Percentiles rank a stretch among this genome's conserved stretches.
These are phyloP conservation scores for Argyrosomus japonicus DNA, from an alignment of 2,113 vertebrate species.

Conservation along the genomic window DNA sequence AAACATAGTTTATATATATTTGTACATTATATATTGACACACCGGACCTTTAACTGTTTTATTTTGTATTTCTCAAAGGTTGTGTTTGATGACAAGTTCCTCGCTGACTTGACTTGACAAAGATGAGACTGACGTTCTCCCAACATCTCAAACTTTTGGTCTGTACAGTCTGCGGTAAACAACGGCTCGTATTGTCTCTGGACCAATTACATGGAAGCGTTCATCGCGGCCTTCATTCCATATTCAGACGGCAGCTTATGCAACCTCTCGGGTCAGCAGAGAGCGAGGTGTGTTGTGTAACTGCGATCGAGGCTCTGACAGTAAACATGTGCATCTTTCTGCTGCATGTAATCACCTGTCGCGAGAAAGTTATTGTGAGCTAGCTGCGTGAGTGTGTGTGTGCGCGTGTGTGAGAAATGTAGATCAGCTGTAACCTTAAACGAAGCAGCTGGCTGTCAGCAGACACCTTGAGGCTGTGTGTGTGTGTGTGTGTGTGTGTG, in stretches of 20 bases:
- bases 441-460: conserved; percentile 70
- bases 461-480: conserved; percentile 64
- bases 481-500: conserved; percentile 17
- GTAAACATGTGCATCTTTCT: conserved; percentile 54
- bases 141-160: no score
- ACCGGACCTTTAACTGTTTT: no score
- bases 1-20: no score
- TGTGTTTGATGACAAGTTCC: no score
- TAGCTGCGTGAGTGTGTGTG: conserved; percentile 19
- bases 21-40: no score
- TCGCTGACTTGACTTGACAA: no score
- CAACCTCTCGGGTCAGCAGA: conserved; percentile 58
- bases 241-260: conserved; percentile 72
- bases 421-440: conserved; percentile 66
- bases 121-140: no score
- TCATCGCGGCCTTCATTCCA: conserved; percentile 59
- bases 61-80: no score
- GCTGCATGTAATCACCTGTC: conserved; percentile 53
- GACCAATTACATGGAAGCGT: conserved; percentile 39
- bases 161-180: background rate
- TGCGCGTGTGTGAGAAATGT: conserved; percentile 37
- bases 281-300: conserved; percentile 66
- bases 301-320: conserved; percentile 39
- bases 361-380: conserved; percentile 36
- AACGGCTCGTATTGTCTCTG: conserved; percentile 40